Evolutionary conservation across 2,888 invertebrate species (phyloP).

Genomic region (Reticulitermes lucifugus): DNA sequence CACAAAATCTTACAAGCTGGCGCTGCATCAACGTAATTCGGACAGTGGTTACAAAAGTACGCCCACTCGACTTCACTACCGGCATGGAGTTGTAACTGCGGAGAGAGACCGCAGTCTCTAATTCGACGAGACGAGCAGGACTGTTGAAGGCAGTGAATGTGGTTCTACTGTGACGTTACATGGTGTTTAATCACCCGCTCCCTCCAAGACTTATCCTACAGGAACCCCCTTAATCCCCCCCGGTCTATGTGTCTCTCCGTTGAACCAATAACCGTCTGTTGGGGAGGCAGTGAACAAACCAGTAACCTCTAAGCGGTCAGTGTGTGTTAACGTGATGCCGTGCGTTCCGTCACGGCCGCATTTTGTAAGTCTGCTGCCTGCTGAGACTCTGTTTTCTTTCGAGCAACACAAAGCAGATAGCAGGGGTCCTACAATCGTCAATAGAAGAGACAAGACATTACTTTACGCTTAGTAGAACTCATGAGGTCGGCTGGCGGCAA

Average conservation of each 20-base stretch:
- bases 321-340: neutral
- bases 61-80: neutral
- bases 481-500: too few species aligned
- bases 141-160: conserved; percentile 13
- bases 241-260: neutral
- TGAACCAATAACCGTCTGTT: neutral
- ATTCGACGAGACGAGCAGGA: neutral
- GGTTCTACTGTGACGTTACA: conserved; percentile 24
- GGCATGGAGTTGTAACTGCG: conserved; percentile 10
- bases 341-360: neutral
- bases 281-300: neutral
- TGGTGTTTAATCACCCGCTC: conserved; percentile 20
- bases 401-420: neutral
- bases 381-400: neutral
- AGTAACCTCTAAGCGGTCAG: neutral
- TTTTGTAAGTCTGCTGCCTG: neutral
- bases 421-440: neutral
- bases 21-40: neutral
- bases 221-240: conserved; percentile 14
- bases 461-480: too few species aligned
- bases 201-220: neutral
- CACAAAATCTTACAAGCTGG: conserved; percentile 6
- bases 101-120: conserved; percentile 19
- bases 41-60: neutral
- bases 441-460: too few species aligned